Conservation (phyloP, 2,797 vertebrate genomes). For the Oophaga sylvatica region DNA sequence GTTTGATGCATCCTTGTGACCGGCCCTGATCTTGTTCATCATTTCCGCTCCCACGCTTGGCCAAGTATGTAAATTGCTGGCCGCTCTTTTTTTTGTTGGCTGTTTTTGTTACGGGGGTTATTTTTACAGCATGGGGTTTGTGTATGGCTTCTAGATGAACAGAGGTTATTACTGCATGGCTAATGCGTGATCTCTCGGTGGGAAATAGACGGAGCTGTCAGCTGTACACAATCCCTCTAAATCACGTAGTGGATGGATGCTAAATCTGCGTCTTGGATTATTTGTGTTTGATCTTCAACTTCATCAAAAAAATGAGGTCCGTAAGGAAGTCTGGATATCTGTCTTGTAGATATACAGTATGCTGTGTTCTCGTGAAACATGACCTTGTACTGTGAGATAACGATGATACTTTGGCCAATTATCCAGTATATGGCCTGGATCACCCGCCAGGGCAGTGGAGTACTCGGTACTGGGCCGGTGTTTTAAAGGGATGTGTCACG, state of each 20-base stretch:
- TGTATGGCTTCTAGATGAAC: not conserved
- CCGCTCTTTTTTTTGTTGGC: not conserved
- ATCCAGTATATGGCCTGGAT: not conserved
- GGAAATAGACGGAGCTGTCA: not conserved
- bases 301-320: not conserved
- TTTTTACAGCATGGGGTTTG: constrained; percentile 8
- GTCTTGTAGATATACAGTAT: not conserved
- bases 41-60: not conserved
- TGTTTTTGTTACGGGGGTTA: not conserved
- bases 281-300: not conserved
- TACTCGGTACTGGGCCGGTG: no score
- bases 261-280: not conserved
- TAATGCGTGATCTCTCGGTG: not conserved
- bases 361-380: not conserved
- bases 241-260: not conserved
- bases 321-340: not conserved
- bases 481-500: no score
- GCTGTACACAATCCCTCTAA: not conserved
- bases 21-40: not conserved
- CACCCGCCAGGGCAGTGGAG: no score
- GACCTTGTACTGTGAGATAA: not conserved
- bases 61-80: not conserved
- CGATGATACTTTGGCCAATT: not conserved
- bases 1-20: not conserved
- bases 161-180: constrained; percentile 12